Base-by-base conservation (phyloP, 1,140 invertebrate species). In the Camponotus vicinus region DNA sequence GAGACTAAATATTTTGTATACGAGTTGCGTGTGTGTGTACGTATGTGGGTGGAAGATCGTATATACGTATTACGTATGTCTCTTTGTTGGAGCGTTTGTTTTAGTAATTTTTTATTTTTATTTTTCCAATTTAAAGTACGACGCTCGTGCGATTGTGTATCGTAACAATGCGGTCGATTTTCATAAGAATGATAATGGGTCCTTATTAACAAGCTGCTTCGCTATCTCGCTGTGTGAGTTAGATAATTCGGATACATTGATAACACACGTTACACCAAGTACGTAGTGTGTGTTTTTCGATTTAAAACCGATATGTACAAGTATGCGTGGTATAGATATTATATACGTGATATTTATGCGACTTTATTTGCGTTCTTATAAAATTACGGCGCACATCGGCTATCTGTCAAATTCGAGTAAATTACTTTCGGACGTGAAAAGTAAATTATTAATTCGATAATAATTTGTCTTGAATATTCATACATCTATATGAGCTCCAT, bases 201-300 rank as follows among this genome's bases (percentile, higher is more conserved):
- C 27, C 27, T 27, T 69, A 42, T 9, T 42, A 61, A 42, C n/a
- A 27, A 3, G n/a, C 45, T 42, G 11, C 45, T 80, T 80, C 4
- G 32, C 34, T 70, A 80, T 80, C 64, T 70, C 13, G 15, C 34
- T 70, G 77, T 80, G 57, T 80, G 77, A 64, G 69, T 69, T 80
- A 80, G 77, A 70, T 80, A 80, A 80, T 70, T 69, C 9, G 34
- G 13, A 32, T 49, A 57, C 4, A 9, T 52, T 79, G 64, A 69
- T 80, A 80, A 45, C 21, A 15, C 27, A 40, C 27, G 42, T 79
- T 67, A 52, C 18, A 32, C 8, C 15, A 7, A 42, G 37, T 21
- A 6, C n/a, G 11, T 27, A 27, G 27, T 27, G 27, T 27, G 27
- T 27, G 27, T 42, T 70, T 40, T 70, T 70, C 13, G 34, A 4